phyloP scores from a whole-genome alignment of 2,797 vertebrate genomes.

The Enteromius mattozi region DNA sequence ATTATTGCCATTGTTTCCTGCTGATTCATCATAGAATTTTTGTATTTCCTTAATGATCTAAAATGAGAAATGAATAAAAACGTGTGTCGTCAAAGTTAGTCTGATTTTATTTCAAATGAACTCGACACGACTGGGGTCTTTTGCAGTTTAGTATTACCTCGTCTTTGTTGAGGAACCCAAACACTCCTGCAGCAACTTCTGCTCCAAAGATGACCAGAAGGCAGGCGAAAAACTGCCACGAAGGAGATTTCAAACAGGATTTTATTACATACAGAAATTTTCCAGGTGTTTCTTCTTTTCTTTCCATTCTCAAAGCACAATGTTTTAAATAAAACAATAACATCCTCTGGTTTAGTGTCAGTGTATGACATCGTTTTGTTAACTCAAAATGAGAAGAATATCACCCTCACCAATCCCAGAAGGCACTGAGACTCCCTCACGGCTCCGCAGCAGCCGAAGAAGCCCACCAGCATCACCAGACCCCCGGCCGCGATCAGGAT shows the following conservation, averaged over 20 bases:
- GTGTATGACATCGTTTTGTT: background rate
- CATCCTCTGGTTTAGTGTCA: background rate
- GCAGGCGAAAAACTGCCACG: conserved; percentile 90
- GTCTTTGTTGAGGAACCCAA: conserved; percentile 94
- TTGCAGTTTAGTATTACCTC: conserved; percentile 72
- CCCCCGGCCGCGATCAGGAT: conserved; percentile 90
- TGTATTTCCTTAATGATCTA: conserved; percentile 90
- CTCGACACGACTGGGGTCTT: background rate
- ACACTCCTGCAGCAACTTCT: conserved; percentile 93
- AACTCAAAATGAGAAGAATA: background rate
- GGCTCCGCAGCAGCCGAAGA: conserved; percentile 95
- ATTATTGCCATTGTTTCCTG: conserved; percentile 70
- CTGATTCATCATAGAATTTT: conserved; percentile 83
- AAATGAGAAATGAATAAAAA: background rate
- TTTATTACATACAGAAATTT: background rate
- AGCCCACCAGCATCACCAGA: conserved; percentile 92
- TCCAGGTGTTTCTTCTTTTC: background rate
- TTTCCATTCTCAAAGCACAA: background rate
- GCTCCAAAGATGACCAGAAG: conserved; percentile 96
- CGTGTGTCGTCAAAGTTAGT: background rate
- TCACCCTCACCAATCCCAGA: conserved; percentile 88
- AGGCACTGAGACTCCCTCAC: conserved; percentile 95
- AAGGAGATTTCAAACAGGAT: background rate
- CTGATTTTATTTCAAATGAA: background rate
- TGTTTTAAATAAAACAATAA: background rate